These are phyloP conservation scores for Amorpha juglandis DNA, from an alignment of 2,888 invertebrate genomes.

Conservation along the genomic window DNA sequence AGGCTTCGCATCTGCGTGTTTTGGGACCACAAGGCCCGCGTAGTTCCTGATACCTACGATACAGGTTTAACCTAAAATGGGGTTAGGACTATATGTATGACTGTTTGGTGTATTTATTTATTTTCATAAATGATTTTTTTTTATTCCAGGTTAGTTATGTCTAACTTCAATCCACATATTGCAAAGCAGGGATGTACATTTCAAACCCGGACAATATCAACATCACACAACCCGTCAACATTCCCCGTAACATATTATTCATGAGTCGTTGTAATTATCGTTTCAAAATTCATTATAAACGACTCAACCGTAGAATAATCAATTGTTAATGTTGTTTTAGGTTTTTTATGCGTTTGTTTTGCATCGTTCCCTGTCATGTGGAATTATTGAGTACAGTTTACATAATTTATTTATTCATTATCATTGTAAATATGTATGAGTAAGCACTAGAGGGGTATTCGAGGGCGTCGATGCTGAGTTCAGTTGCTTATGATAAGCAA, in stretches of 20 bases:
- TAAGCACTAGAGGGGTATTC: neutral
- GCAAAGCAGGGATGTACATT: too few relatives aligned
- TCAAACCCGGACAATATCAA: neutral
- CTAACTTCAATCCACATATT: too few relatives aligned
- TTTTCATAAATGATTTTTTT: too few relatives aligned
- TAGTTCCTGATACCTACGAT: neutral
- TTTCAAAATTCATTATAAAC: conserved; percentile 34
- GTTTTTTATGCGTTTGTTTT: conserved; percentile 42
- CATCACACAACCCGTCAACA: conserved; percentile 33
- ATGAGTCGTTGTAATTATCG: conserved; percentile 42
- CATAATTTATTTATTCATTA: conserved; percentile 35
- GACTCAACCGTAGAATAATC: conserved; percentile 38
- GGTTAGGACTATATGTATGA: too few relatives aligned
- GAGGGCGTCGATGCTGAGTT: too few relatives aligned
- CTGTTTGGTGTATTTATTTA: too few relatives aligned
- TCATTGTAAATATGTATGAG: conserved; percentile 14
- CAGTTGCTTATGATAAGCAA: too few relatives aligned
- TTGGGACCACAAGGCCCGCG: too few relatives aligned
- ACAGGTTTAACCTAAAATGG: too few relatives aligned
- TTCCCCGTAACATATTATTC: conserved; percentile 46
- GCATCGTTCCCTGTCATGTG: conserved; percentile 38
- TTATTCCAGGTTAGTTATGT: too few relatives aligned
- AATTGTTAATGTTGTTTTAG: conserved; percentile 34
- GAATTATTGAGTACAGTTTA: conserved; percentile 32
- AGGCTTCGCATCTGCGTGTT: too few relatives aligned